Base-by-base conservation (phyloP, 1,140 invertebrate genomes). In the Anastrepha obliqua region DNA sequence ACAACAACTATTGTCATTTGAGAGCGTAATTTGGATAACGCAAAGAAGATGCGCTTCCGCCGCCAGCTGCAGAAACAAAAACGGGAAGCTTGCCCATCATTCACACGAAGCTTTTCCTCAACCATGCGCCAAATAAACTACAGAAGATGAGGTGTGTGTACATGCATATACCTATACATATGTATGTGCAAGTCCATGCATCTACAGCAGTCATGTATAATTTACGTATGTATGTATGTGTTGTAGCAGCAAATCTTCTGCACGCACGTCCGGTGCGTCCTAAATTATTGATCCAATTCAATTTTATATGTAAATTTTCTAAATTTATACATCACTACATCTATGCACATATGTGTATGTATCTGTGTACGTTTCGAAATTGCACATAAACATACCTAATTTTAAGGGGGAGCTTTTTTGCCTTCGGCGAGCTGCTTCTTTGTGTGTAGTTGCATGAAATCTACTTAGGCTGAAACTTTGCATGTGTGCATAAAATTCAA, bases 211-310 rank as follows among this genome's bases (percentile, higher is more conserved):
- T 20, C 9, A 74, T 6, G 3, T 47, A 47, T n/a, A 15, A 74
- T 17, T 3, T 47, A 42, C 47, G 15, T 29, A 29, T 29, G 8
- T 55, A 81, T 78, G 74, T 29, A 39, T 20, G n/a, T 13, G 39
- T 47, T 15, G 1, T 44, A 20, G 74, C n/a, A 17, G 47, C 74
- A 81, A 81, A 81, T 81, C 74, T 55, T 51, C 74, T 51, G n/a
- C 17, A 81, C 74, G 74, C 74, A 81, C 74, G 74, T 81, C 74
- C 74, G 74, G 6, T 81, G 47, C 47, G 74, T 86, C 59, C 58
- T 60, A 86, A 86, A 60, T 85, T 86, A 86, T 86, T 62, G 85
- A 86, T 86, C 85, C 85, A 86, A 86, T 60, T 60, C 58, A 86
- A 60, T 86, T 86, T 62, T 62, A 13, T 86, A 86, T 86, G 85